Percentiles rank a stretch among this genome's conserved stretches.
Conservation (phyloP, 2,888 invertebrate species). For the Zygogramma bicolorata region DNA sequence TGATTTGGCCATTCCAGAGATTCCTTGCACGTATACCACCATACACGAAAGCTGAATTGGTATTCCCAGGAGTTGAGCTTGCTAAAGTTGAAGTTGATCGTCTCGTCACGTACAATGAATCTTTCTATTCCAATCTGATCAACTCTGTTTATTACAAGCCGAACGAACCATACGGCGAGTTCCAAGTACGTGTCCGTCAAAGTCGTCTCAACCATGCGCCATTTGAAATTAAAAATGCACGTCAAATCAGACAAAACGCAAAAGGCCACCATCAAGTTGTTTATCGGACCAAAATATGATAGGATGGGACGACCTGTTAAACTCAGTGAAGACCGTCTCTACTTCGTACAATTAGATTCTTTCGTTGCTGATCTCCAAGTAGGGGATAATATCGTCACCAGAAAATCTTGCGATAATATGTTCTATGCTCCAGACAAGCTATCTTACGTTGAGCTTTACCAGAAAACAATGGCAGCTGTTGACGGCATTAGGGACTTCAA, state of each 20-base stretch:
- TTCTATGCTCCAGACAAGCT: constrained; percentile 75
- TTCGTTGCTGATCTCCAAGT: constrained; percentile 68
- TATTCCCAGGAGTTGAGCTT: constrained; percentile 72
- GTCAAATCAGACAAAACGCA: constrained; percentile 72
- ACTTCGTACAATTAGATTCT: constrained; percentile 74
- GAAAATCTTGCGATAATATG: constrained; percentile 76
- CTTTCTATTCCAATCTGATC: constrained; percentile 73
- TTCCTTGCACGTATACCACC: constrained; percentile 72
- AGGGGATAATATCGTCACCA: constrained; percentile 73
- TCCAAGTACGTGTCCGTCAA: constrained; percentile 69
- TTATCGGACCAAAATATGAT: constrained; percentile 78
- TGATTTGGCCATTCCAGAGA: constrained; percentile 69
- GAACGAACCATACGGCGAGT: constrained; percentile 64
- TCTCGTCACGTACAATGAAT: constrained; percentile 77
- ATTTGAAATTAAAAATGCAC: constrained; percentile 72
- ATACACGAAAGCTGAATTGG: constrained; percentile 74
- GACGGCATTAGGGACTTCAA: neutral
- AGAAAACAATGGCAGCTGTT: neutral
- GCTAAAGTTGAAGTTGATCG: constrained; percentile 73
- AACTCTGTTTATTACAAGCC: constrained; percentile 69
- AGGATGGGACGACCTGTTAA: constrained; percentile 64
- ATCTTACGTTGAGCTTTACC: constrained; percentile 72
- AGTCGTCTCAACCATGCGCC: constrained; percentile 78
- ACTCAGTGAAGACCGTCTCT: constrained; percentile 71
- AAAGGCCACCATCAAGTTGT: constrained; percentile 73